These are phyloP conservation scores for Archilochus colubris DNA, from an alignment of 2,113 vertebrate species.

Conservation along the genomic window DNA sequence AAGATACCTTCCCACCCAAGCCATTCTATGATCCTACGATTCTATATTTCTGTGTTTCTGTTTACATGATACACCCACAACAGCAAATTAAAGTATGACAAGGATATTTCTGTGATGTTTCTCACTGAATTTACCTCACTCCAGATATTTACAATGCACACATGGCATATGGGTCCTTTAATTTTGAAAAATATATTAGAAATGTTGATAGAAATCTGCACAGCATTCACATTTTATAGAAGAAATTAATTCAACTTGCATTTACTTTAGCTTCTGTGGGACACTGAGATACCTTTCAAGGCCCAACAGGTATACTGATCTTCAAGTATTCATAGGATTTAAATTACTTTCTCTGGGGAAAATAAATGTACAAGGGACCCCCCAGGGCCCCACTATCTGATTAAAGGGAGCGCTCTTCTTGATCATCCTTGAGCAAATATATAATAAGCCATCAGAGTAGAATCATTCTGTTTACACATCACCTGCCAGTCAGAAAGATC, in stretches of 20 bases:
- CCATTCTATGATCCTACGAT: no score
- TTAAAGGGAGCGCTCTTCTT: constrained; percentile 51
- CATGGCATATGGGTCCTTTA: background rate
- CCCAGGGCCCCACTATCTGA: constrained; percentile 2
- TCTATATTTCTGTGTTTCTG: background rate
- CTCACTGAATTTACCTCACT: background rate
- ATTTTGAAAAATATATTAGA: constrained; percentile 17
- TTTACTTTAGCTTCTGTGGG: constrained; percentile 18
- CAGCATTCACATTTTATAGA: background rate
- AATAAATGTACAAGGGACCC: constrained; percentile 27
- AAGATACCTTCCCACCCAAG: no score
- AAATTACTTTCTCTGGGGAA: constrained; percentile 37
- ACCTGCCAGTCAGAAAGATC: constrained; percentile 33
- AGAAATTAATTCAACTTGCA: background rate
- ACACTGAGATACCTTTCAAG: background rate
- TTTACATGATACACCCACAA: background rate
- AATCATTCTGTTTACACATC: constrained; percentile 33
- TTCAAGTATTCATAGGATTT: constrained; percentile 31
- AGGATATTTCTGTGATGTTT: background rate
- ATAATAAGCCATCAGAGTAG: constrained; percentile 10
- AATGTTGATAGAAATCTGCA: background rate
- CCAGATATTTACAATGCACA: background rate
- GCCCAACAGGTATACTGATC: background rate
- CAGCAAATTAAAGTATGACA: background rate
- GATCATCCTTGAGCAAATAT: constrained; percentile 24